These are phyloP conservation scores for Zaprionus africanus DNA, from an alignment of 1,140 invertebrate genomes.

Conservation along the genomic window DNA sequence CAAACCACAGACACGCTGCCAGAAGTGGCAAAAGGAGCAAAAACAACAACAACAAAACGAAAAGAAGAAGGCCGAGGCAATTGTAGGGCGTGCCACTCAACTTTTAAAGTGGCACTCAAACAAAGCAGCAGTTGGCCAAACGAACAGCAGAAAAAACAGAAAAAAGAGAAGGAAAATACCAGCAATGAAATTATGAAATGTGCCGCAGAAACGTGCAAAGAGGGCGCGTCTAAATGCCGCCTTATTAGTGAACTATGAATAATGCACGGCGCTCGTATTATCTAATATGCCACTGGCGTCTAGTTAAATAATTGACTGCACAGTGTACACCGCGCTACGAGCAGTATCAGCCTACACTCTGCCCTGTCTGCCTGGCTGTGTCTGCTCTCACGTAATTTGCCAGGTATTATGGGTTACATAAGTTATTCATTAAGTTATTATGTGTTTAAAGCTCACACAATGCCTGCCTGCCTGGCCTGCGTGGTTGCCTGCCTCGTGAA, in stretches of 20 bases:
- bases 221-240: slow-evolving; percentile 50
- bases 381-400: slow-evolving; percentile 45
- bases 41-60: slow-evolving; percentile 18
- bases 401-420: slow-evolving; percentile 55
- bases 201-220: slow-evolving; percentile 15
- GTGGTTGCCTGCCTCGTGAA: slow-evolving; percentile 18
- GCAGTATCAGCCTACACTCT: background rate
- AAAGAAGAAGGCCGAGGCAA: slow-evolving; percentile 29
- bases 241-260: slow-evolving; percentile 70
- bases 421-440: slow-evolving; percentile 75
- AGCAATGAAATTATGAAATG: slow-evolving; percentile 20
- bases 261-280: slow-evolving; percentile 63
- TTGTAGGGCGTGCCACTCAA: slow-evolving; percentile 55
- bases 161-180: background rate
- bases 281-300: slow-evolving; percentile 69
- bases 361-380: background rate
- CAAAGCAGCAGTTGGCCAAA: slow-evolving; percentile 37
- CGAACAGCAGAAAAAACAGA: slow-evolving; percentile 10
- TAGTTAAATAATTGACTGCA: slow-evolving; percentile 69
- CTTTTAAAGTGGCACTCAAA: slow-evolving; percentile 60
- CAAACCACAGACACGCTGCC: slow-evolving; percentile 54
- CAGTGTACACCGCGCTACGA: background rate
- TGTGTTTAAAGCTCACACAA: slow-evolving; percentile 70
- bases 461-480: slow-evolving; percentile 7
- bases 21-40: slow-evolving; percentile 39